phyloP scores from a whole-genome alignment of 2,888 invertebrate species.

The Pherbina coryleti region DNA sequence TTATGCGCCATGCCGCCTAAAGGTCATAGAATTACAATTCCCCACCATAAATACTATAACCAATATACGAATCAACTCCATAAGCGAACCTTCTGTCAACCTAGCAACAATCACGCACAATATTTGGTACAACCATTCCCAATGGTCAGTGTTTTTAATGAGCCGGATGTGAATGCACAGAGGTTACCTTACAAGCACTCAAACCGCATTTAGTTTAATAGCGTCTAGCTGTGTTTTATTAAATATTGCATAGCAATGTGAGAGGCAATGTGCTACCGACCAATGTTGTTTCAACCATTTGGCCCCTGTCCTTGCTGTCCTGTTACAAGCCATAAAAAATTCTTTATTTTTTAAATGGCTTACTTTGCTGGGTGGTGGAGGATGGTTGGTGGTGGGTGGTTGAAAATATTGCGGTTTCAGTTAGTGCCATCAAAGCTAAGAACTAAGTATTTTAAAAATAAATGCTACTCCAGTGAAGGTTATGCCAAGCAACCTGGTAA shows the following conservation, averaged over 20 bases:
- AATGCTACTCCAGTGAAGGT: not conserved
- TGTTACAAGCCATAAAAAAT: too few relatives aligned
- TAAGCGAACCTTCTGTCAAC: too few relatives aligned
- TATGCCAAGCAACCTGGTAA: not conserved
- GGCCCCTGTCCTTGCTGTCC: too few relatives aligned
- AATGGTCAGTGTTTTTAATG: not conserved
- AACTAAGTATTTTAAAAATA: not conserved
- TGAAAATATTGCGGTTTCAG: not conserved
- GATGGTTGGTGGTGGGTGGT: too few relatives aligned
- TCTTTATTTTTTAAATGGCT: too few relatives aligned
- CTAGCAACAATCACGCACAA: too few relatives aligned
- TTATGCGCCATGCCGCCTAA: too few relatives aligned
- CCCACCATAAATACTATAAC: too few relatives aligned
- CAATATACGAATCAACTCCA: too few relatives aligned
- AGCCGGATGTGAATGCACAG: constrained; percentile 15
- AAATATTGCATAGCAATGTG: not conserved
- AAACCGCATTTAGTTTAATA: not conserved
- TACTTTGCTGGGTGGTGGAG: too few relatives aligned
- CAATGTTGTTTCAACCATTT: not conserved
- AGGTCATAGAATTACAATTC: too few relatives aligned
- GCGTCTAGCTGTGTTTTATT: not conserved
- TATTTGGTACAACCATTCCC: not conserved
- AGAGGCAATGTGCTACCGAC: not conserved
- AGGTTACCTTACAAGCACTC: not conserved
- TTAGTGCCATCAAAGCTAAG: not conserved